phyloP scores from a whole-genome alignment of 2,797 vertebrate species.

The Ctenochaetus hawaiiensis region DNA sequence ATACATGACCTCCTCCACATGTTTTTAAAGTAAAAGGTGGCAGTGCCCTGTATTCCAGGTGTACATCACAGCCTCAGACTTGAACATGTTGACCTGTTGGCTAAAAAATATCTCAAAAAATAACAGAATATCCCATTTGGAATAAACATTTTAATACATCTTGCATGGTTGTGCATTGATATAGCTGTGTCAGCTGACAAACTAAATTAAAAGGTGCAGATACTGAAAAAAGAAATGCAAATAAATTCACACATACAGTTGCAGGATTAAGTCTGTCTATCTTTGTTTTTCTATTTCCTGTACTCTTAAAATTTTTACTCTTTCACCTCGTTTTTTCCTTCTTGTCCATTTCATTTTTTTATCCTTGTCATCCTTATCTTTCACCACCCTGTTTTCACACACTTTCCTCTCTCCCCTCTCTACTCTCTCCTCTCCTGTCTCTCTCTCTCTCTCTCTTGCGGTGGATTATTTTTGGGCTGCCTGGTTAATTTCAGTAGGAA shows the following conservation, averaged over 20 bases:
- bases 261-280: constrained; percentile 15
- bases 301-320: no score
- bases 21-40: not conserved
- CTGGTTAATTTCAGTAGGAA: constrained; percentile 81
- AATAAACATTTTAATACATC: constrained; percentile 37
- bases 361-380: constrained; percentile 28
- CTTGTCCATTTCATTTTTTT: constrained; percentile 16
- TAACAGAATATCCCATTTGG: constrained; percentile 36
- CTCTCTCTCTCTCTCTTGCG: constrained; percentile 52
- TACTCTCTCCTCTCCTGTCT: not conserved
- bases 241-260: constrained; percentile 38
- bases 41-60: not conserved
- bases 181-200: constrained; percentile 17
- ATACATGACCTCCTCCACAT: not conserved
- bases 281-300: not conserved
- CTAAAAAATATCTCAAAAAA: constrained; percentile 23
- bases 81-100: no score
- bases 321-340: not conserved
- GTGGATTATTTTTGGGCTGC: constrained; percentile 80
- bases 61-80: not conserved
- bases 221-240: constrained; percentile 29
- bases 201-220: constrained; percentile 29
- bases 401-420: not conserved
- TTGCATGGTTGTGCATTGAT: constrained; percentile 23
- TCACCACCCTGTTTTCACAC: constrained; percentile 2